These are phyloP conservation scores for Micoletzkya japonica DNA, from an alignment of 2,888 invertebrate species.

Conservation along the genomic window DNA sequence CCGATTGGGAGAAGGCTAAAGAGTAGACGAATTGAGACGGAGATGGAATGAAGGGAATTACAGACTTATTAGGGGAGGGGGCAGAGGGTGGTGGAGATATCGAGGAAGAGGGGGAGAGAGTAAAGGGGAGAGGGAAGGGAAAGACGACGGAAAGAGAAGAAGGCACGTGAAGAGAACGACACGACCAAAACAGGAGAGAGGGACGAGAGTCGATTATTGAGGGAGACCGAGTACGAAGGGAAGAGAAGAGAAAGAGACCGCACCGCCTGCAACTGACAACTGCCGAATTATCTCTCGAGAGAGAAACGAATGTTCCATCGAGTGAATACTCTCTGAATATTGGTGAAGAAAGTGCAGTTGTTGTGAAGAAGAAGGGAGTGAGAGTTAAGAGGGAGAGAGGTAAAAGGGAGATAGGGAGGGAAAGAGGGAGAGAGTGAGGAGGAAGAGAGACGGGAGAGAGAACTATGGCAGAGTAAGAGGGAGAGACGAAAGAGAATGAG, in stretches of 20 bases:
- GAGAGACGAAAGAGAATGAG: slow-evolving; percentile 1
- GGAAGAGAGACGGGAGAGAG: background rate
- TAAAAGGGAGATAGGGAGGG: background rate
- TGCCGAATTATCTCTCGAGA: slow-evolving; percentile 29
- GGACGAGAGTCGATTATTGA: slow-evolving; percentile 30
- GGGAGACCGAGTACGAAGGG: slow-evolving; percentile 9
- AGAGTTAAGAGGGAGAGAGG: slow-evolving; percentile 2
- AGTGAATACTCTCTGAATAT: slow-evolving; percentile 3
- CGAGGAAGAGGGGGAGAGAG: slow-evolving; percentile 12
- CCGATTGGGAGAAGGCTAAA: background rate
- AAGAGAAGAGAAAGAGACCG: slow-evolving; percentile 11
- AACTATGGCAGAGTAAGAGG: background rate
- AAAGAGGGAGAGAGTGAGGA: background rate
- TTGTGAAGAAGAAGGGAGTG: background rate
- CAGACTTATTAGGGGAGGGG: background rate
- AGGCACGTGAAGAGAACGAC: background rate
- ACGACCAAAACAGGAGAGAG: background rate
- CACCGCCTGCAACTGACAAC: slow-evolving; percentile 29
- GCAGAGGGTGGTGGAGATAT: background rate
- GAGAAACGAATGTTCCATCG: too few species aligned
- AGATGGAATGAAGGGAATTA: too few species aligned
- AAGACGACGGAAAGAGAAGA: background rate
- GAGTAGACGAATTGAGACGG: background rate
- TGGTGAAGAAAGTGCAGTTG: too few species aligned
- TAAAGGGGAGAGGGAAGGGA: slow-evolving; percentile 15